These are phyloP conservation scores for Acanthis flammea DNA, from an alignment of 2,797 vertebrate genomes.

Conservation along the genomic window DNA sequence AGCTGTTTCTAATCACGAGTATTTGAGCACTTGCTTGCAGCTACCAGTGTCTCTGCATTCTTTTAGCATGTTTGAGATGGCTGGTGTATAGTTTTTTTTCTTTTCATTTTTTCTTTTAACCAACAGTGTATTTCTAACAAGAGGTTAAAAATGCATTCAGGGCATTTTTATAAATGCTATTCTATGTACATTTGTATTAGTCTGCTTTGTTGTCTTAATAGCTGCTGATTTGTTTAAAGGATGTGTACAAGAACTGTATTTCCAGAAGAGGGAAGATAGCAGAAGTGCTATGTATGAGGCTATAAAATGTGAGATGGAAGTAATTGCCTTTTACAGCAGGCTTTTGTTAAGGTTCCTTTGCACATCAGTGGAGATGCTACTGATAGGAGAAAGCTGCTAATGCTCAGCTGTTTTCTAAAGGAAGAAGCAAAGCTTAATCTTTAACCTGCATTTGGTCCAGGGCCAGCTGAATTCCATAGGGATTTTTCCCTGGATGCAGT, in stretches of 20 bases:
- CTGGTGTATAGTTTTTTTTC: neutral
- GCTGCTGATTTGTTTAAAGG: slow-evolving; percentile 4
- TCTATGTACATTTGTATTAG: neutral
- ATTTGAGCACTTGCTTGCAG: slow-evolving; percentile 20
- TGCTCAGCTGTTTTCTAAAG: neutral
- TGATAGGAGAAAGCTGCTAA: slow-evolving; percentile 1
- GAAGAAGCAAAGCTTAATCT: neutral
- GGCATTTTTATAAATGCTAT: neutral
- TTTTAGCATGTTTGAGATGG: neutral
- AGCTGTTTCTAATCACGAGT: neutral
- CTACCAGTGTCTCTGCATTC: neutral
- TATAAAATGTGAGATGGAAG: neutral
- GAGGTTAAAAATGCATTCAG: slow-evolving; percentile 5
- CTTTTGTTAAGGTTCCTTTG: neutral
- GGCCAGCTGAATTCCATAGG: neutral
- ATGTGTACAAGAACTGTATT: neutral
- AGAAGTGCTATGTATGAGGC: neutral
- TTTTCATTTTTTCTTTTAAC: neutral
- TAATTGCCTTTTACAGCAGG: neutral
- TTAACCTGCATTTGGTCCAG: neutral
- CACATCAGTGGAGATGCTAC: neutral
- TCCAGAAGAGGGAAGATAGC: neutral
- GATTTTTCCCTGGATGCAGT: neutral
- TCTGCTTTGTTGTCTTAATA: slow-evolving; percentile 17
- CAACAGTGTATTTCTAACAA: neutral